Evolutionary conservation across 2,113 vertebrate species (phyloP).

Genomic region (Chitala chitala): DNA sequence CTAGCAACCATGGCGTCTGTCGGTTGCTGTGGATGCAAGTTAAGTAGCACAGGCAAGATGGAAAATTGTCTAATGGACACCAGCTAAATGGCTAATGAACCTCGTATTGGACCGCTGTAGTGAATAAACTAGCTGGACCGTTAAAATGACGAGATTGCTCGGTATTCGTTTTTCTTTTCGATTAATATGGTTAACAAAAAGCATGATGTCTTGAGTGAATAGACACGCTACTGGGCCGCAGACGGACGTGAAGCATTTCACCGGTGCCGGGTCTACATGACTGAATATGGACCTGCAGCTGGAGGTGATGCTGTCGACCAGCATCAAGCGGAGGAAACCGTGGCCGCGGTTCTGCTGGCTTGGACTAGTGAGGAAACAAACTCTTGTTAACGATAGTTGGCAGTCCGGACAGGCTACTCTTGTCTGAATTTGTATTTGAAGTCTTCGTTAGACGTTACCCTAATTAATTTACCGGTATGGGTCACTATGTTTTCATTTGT

Average conservation of each 20-base stretch:
- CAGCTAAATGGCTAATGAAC: not conserved
- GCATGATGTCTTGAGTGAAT: too few relatives aligned
- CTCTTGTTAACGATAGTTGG: not conserved
- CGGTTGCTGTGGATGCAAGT: constrained; percentile 8
- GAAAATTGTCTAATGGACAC: not conserved
- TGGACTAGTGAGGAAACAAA: constrained; percentile 52
- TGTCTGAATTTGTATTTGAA: too few relatives aligned
- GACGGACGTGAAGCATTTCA: not conserved
- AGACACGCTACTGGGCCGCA: too few relatives aligned
- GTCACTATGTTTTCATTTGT: too few relatives aligned
- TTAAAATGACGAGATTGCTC: too few relatives aligned
- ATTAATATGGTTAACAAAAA: too few relatives aligned
- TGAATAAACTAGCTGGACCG: too few relatives aligned
- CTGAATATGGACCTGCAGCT: constrained; percentile 61
- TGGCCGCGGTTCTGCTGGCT: constrained; percentile 74
- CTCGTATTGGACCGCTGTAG: too few relatives aligned
- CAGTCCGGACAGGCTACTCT: not conserved
- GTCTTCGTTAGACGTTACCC: too few relatives aligned
- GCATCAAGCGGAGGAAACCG: constrained; percentile 69
- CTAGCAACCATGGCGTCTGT: not conserved
- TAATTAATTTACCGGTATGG: too few relatives aligned
- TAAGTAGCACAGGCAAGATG: not conserved
- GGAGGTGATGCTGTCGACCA: constrained; percentile 64
- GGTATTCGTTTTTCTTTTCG: too few relatives aligned
- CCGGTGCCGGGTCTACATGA: not conserved